Conservation (phyloP, 2,113 vertebrate genomes). For the Aegypius monachus region DNA sequence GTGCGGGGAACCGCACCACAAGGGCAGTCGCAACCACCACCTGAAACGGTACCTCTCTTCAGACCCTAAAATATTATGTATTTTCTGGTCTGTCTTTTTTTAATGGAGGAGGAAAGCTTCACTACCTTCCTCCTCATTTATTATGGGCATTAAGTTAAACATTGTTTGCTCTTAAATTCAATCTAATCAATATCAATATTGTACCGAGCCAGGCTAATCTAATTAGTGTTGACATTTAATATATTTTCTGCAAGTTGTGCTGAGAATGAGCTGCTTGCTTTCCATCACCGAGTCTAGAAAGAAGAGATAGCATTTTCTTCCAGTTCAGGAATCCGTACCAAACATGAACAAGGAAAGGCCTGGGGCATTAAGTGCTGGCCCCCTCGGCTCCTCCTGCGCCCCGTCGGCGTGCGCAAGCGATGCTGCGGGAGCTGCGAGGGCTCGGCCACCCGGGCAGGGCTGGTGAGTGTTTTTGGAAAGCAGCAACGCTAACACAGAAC, state of each 20-base stretch:
- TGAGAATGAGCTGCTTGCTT: not conserved
- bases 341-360: not conserved
- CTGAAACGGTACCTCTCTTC: not conserved
- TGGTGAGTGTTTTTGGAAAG: not conserved
- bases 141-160: not conserved
- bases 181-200: slow-evolving; percentile 41
- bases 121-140: slow-evolving; percentile 39
- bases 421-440: not conserved
- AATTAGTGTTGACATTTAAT: slow-evolving; percentile 32
- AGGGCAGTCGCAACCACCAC: not conserved
- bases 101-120: not conserved
- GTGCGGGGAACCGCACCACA: accelerated
- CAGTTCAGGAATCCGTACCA: not conserved
- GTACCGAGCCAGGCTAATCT: slow-evolving; percentile 11
- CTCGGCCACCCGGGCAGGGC: not conserved
- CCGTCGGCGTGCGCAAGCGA: not conserved
- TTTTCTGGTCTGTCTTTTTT: not conserved
- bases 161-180: slow-evolving; percentile 30
- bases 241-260: not conserved
- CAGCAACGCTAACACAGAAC: not conserved
- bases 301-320: not conserved
- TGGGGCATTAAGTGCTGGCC: not conserved
- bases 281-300: not conserved
- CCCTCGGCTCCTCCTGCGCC: not conserved
- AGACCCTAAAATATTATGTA: not conserved